These are phyloP conservation scores for Carabus problematicus DNA, from an alignment of 2,888 invertebrate species.

Conservation along the genomic window DNA sequence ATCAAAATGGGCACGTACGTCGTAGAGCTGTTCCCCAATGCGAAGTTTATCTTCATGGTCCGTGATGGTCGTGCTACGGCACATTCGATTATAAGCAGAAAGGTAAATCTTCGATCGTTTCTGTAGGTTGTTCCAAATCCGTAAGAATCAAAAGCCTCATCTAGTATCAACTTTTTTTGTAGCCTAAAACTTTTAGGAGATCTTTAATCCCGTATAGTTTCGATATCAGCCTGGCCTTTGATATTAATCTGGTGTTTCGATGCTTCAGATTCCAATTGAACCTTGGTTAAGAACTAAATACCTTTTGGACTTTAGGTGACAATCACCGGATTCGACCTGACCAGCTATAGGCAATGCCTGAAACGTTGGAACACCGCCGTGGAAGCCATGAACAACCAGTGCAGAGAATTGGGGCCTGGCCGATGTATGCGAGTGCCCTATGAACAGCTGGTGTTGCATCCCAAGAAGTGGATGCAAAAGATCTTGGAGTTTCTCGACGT, in stretches of 20 bases:
- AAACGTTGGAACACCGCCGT: conserved; percentile 97
- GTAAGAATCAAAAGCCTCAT: no score
- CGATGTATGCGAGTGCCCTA: conserved; percentile 91
- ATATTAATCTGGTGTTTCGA: no score
- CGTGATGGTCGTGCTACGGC: conserved; percentile 98
- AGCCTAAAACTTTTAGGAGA: no score
- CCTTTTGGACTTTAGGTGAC: conserved; percentile 62
- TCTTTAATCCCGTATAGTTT: no score
- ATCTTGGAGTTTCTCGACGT: conserved; percentile 89
- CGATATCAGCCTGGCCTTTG: no score
- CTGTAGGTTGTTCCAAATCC: not conserved
- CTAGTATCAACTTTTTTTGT: no score
- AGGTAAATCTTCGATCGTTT: conserved; percentile 63
- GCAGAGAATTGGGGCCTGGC: conserved; percentile 77
- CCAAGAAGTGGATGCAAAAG: conserved; percentile 84
- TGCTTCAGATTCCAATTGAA: not conserved
- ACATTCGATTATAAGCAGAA: conserved; percentile 96
- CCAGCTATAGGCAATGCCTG: conserved; percentile 92
- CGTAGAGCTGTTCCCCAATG: conserved; percentile 93
- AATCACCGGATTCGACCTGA: conserved; percentile 93
- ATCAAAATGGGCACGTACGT: conserved; percentile 96
- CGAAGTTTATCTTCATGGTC: conserved; percentile 98
- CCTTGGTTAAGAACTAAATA: not conserved
- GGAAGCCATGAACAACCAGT: conserved; percentile 93
- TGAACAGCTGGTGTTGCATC: conserved; percentile 96